These are phyloP conservation scores for Trachurus trachurus DNA, from an alignment of 2,797 vertebrate genomes.

Conservation along the genomic window DNA sequence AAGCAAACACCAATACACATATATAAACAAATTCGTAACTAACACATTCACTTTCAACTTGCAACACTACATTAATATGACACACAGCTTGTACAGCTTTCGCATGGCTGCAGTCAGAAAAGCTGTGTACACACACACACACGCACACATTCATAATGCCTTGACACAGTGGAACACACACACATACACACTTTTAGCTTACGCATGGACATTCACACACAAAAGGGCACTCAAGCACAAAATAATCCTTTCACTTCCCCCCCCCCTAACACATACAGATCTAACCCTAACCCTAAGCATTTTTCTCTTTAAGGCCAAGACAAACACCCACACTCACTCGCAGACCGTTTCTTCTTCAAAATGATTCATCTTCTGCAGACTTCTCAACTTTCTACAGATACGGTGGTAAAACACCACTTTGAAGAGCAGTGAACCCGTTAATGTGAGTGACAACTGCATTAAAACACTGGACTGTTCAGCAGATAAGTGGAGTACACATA, in stretches of 20 bases:
- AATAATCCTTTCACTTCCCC: conserved; percentile 59
- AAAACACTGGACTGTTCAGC: conserved; percentile 43
- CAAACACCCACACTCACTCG: conserved; percentile 38
- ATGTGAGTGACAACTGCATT: conserved; percentile 61
- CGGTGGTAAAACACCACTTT: conserved; percentile 16
- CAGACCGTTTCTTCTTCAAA: conserved; percentile 45
- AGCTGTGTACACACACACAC: conserved; percentile 47
- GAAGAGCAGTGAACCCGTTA: conserved; percentile 43
- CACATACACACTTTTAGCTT: conserved; percentile 54
- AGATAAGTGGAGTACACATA: conserved; percentile 43
- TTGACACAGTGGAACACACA: not conserved
- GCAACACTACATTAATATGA: conserved; percentile 48
- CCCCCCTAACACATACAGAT: conserved; percentile 12
- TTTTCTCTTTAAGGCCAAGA: conserved; percentile 51
- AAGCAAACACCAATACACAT: conserved; percentile 47
- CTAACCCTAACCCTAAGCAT: conserved; percentile 48
- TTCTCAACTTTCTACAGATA: conserved; percentile 49
- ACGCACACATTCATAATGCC: not conserved
- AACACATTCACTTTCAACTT: conserved; percentile 51
- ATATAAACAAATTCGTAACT: conserved; percentile 47
- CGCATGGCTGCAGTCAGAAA: conserved; percentile 63
- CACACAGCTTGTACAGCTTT: conserved; percentile 53
- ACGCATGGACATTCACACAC: conserved; percentile 66
- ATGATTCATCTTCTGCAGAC: conserved; percentile 43
- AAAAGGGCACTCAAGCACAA: conserved; percentile 67